Base-by-base conservation (phyloP, 2,888 invertebrate species). In the Drosophila picticornis region DNA sequence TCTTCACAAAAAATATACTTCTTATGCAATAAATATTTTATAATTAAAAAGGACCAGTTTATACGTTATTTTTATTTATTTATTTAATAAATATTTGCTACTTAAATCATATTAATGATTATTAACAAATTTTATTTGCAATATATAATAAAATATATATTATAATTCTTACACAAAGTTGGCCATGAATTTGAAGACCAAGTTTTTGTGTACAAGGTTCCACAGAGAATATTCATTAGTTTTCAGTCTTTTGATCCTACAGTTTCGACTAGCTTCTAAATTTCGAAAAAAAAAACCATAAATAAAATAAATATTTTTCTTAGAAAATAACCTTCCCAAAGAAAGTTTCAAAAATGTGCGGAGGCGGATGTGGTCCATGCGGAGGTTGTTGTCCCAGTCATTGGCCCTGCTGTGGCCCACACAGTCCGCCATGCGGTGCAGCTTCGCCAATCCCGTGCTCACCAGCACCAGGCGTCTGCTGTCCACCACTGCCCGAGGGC, bases 391-490 rank as follows among this genome's bases (percentile, higher is more conserved):
- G 82, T 73, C 81, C 87, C 22, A 84, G 83, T 31, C 34, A 51
- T 43, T 69, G 57, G 27, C 70, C 70, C 71, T 77, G 84, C 71
- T 81, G 82, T 67, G 81, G 81, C 32, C 81, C 78, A 1, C 80
- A 84, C 52, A 81, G 81, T 72, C 85, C 90, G 22, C 84, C 90
- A 7, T 83, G 84, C 31, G 88, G 90, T 16, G 91, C 91, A 7
- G 91, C 92, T 4, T 77, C 88, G 7, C 92, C 92, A 6, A 71
- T 92, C 38, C 91, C 91, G 25, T 92, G 92, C 31, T 91, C 92
- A 7, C 91, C 92, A 19, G 80, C 77, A 34, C 91, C 91, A 5
- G 83, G 85, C 52, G 59, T 65, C 13, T 91, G 92, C 64, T 88
- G 85, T 60, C 92, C 92, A 11, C 91, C 92, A 7, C 73, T 92